These are phyloP conservation scores for Troilus luridus DNA, from an alignment of 2,888 invertebrate genomes.

Conservation along the genomic window DNA sequence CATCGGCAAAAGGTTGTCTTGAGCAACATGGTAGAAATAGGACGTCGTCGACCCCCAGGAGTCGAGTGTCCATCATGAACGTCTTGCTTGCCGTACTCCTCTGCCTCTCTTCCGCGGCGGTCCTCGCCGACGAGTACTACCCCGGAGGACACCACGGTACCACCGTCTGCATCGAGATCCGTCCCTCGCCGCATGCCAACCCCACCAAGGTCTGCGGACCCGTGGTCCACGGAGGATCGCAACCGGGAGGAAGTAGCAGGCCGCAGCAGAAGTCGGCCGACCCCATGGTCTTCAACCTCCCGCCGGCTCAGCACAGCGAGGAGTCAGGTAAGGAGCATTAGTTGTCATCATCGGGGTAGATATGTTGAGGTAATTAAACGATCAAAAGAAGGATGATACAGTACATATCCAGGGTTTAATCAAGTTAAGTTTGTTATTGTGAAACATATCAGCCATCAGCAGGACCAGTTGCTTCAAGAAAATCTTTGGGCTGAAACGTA, in stretches of 20 bases:
- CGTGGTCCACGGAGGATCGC: constrained; percentile 36
- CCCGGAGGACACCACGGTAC: not conserved
- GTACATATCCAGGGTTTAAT: too few species aligned
- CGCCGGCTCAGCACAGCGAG: not conserved
- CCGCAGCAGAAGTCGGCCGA: not conserved
- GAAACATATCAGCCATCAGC: too few species aligned
- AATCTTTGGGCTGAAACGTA: too few species aligned
- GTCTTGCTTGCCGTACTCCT: not conserved
- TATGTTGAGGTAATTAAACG: too few species aligned
- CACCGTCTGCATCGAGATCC: constrained; percentile 56
- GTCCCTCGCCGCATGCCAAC: not conserved
- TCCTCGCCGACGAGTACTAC: not conserved
- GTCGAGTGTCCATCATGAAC: not conserved
- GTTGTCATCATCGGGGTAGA: too few species aligned
- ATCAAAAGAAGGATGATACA: too few species aligned
- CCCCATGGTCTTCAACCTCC: not conserved
- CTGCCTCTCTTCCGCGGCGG: not conserved
- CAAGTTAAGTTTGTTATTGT: too few species aligned
- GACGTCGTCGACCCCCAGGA: not conserved
- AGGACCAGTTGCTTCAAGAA: too few species aligned
- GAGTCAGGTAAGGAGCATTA: not conserved
- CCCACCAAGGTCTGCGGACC: constrained; percentile 57
- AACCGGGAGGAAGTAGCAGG: not conserved
- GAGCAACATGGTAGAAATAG: not conserved
- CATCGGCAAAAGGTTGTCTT: not conserved